Evolutionary conservation across 2,113 vertebrate genomes (phyloP).

Genomic region (Ceuthmochares aereus): DNA sequence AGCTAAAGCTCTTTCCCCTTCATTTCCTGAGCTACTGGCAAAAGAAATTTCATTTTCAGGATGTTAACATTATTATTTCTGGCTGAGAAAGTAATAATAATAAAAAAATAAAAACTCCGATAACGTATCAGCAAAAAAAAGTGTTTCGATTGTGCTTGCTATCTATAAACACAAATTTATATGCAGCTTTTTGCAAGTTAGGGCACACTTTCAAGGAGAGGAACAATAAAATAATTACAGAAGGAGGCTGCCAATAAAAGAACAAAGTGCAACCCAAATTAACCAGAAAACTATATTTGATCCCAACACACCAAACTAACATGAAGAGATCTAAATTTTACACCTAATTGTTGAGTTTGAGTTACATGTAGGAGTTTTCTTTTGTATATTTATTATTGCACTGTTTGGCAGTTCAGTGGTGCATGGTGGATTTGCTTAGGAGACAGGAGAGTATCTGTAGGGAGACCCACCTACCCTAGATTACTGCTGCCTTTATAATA

Average conservation of each 20-base stretch:
- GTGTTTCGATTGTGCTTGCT: background rate
- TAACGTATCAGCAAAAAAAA: background rate
- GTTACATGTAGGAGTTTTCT: background rate
- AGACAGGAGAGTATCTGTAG: background rate
- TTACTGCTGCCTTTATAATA: background rate
- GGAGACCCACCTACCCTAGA: background rate
- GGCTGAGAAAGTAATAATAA: slow-evolving; percentile 23
- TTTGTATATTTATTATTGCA: background rate
- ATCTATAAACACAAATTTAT: background rate
- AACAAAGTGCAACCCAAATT: background rate
- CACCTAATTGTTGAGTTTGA: background rate
- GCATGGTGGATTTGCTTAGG: background rate
- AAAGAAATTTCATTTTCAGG: slow-evolving; percentile 52
- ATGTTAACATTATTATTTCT: slow-evolving; percentile 33
- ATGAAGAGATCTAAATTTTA: background rate
- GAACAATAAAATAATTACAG: background rate
- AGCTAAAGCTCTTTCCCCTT: slow-evolving; percentile 32
- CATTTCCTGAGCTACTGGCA: slow-evolving; percentile 44
- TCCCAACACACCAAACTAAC: background rate
- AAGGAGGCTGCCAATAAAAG: background rate
- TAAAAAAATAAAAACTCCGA: slow-evolving; percentile 6
- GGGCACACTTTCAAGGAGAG: background rate
- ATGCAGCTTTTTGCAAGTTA: background rate
- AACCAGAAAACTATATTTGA: background rate
- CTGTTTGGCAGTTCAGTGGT: background rate